phyloP scores from a whole-genome alignment of 2,797 vertebrate genomes.

The Erithacus rubecula region DNA sequence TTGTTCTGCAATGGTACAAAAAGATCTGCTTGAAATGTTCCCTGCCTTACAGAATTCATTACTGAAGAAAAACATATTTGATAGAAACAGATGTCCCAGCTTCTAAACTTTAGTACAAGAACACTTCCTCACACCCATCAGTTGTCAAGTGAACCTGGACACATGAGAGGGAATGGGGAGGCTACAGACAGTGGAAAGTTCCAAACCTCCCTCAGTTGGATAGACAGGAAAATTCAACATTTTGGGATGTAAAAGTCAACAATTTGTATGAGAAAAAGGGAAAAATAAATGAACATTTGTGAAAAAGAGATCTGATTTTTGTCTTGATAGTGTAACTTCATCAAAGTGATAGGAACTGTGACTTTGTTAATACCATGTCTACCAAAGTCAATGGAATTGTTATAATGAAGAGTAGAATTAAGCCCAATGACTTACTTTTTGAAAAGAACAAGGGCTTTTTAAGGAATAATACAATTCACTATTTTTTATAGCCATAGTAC shows the following conservation, averaged over 20 bases:
- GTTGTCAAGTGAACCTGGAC: neutral
- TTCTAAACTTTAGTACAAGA: neutral
- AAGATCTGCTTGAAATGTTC: neutral
- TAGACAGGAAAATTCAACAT: neutral
- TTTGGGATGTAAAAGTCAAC: neutral
- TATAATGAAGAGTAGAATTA: neutral
- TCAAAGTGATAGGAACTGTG: neutral
- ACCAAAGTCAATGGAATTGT: neutral
- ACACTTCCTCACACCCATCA: neutral
- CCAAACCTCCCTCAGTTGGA: neutral
- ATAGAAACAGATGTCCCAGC: neutral
- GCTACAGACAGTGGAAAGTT: neutral
- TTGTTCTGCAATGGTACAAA: neutral
- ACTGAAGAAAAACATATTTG: neutral
- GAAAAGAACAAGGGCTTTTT: neutral
- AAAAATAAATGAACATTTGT: neutral
- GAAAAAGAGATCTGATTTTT: neutral
- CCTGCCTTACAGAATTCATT: neutral
- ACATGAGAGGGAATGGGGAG: fast-evolving
- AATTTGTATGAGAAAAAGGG: neutral
- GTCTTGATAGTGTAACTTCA: neutral
- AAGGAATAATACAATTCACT: neutral
- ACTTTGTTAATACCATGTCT: fast-evolving
- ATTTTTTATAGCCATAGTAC: neutral
- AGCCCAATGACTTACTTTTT: neutral